Conservation (phyloP, 92 coral and sea anemone species). For the Epizoanthus rinbou region DNA sequence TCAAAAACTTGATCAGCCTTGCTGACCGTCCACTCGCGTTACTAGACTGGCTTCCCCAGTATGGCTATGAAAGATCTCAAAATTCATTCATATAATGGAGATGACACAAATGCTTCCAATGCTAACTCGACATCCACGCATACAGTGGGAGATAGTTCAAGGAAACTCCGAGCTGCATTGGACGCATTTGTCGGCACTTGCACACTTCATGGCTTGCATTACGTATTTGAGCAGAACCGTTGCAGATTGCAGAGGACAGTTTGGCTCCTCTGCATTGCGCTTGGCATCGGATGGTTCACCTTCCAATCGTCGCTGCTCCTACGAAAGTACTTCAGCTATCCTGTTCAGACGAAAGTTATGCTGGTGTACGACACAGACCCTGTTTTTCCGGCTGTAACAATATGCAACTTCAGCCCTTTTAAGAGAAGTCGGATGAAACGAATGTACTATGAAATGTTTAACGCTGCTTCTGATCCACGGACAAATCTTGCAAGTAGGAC, state of each 20-base stretch:
- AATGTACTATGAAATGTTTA: slow-evolving; percentile 3
- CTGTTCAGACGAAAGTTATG: slow-evolving; percentile 36
- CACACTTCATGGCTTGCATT: slow-evolving; percentile 83
- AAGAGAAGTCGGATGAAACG: slow-evolving; percentile 6
- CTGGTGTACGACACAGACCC: slow-evolving; percentile 27
- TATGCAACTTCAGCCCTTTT: slow-evolving; percentile 29
- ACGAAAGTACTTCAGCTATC: slow-evolving; percentile 5
- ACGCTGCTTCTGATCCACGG: background rate
- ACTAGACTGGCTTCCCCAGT: background rate
- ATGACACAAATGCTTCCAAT: background rate
- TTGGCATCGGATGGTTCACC: slow-evolving; percentile 68
- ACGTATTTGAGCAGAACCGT: slow-evolving; percentile 80
- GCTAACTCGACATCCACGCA: background rate
- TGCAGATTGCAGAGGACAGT: slow-evolving; percentile 54
- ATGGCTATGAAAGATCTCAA: slow-evolving; percentile 18
- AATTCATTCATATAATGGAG: background rate
- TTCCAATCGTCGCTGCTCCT: slow-evolving; percentile 17
- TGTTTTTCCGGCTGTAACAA: slow-evolving; percentile 29
- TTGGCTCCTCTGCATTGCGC: slow-evolving; percentile 66
- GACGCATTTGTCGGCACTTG: slow-evolving; percentile 25
- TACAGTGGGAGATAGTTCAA: background rate
- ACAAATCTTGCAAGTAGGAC: background rate
- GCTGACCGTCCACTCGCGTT: background rate
- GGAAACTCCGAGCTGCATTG: slow-evolving; percentile 11
- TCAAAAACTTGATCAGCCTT: background rate